These are phyloP conservation scores for Ostrea denselamellosa DNA, from an alignment of 1,140 invertebrate species.

Conservation along the genomic window DNA sequence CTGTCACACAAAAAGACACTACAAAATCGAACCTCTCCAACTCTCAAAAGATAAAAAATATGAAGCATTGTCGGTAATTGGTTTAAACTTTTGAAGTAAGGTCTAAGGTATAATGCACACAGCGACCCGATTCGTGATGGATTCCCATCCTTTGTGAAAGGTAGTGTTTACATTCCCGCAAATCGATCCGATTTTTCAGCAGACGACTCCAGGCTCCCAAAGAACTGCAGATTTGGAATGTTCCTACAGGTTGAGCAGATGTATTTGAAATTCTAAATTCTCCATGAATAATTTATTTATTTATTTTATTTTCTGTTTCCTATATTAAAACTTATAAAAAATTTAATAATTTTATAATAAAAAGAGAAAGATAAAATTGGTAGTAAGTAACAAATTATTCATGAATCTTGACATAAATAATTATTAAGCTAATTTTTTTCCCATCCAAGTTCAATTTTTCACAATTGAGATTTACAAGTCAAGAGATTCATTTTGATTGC, in stretches of 20 bases:
- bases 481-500: constrained; percentile 25
- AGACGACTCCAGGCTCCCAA: constrained; percentile 30
- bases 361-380: not conserved
- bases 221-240: constrained; percentile 4
- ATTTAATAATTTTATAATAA: not conserved
- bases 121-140: constrained; percentile 22
- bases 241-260: not conserved
- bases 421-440: not conserved
- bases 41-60: constrained; percentile 3
- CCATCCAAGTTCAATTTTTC: not conserved
- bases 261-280: not conserved
- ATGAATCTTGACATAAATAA: not conserved
- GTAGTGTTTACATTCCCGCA: constrained; percentile 29
- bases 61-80: not conserved
- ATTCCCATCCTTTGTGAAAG: constrained; percentile 35
- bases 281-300: not conserved
- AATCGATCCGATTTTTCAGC: constrained; percentile 30
- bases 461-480: constrained; percentile 5
- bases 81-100: constrained; percentile 25
- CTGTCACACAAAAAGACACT: constrained; percentile 1
- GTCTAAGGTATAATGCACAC: constrained; percentile 37
- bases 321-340: not conserved
- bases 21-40: constrained; percentile 16
- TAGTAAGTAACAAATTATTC: too few relatives aligned
- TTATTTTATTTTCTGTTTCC: not conserved